phyloP scores from a whole-genome alignment of 2,113 vertebrate species.

The Myxocyprinus asiaticus region DNA sequence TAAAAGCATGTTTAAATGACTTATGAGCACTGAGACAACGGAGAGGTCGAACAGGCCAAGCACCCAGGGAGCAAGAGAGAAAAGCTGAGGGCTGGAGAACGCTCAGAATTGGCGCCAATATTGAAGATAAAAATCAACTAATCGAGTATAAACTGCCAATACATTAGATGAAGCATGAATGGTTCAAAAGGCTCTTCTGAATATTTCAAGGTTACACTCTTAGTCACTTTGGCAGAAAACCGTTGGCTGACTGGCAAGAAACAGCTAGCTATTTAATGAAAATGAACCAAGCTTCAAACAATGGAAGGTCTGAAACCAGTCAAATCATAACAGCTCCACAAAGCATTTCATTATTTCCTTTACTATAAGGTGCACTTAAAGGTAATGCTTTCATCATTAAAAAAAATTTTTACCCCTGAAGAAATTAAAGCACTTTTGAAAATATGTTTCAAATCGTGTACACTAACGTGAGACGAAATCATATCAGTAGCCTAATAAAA shows the following conservation, averaged over 20 bases:
- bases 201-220: constrained; percentile 44
- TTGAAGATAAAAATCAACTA: constrained; percentile 33
- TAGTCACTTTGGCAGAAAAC: constrained; percentile 8
- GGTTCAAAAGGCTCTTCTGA: constrained; percentile 28
- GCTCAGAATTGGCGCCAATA: background rate
- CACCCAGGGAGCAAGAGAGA: constrained; percentile 41
- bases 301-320: background rate
- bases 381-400: no score
- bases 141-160: constrained; percentile 47
- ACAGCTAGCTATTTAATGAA: constrained; percentile 1
- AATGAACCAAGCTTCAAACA: constrained; percentile 2
- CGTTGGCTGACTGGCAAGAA: background rate
- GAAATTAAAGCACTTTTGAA: no score
- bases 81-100: constrained; percentile 3
- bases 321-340: background rate
- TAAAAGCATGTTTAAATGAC: constrained; percentile 70
- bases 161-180: constrained; percentile 5
- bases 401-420: no score
- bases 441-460: no score
- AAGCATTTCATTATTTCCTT: background rate
- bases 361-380: background rate
- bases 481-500: no score
- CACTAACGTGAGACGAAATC: no score
- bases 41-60: constrained; percentile 52
- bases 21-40: constrained; percentile 62